A percentile compares a stretch with the other conserved stretches of the same genome.
These are phyloP conservation scores for Rhamnusium bicolor DNA, from an alignment of 2,888 invertebrate species.

Conservation along the genomic window DNA sequence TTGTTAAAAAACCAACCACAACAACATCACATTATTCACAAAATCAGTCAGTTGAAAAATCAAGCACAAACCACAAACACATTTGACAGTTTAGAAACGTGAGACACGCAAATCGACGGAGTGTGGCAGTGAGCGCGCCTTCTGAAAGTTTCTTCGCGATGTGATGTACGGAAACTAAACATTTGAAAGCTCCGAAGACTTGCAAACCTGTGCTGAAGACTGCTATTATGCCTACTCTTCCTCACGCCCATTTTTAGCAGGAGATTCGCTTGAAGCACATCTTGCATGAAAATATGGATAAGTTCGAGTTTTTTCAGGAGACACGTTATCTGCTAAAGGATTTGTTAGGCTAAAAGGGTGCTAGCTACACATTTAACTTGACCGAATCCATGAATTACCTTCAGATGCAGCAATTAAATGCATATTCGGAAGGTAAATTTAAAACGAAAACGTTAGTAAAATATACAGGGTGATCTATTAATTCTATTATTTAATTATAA, in stretches of 20 bases:
- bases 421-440: too few relatives aligned
- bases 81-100: conserved; percentile 12
- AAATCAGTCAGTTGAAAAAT: conserved; percentile 5
- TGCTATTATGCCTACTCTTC: conserved; percentile 24
- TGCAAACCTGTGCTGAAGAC: conserved; percentile 19
- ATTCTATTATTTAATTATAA: too few relatives aligned
- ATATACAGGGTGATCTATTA: too few relatives aligned
- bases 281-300: not conserved
- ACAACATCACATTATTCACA: conserved; percentile 18
- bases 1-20: conserved; percentile 6
- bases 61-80: not conserved
- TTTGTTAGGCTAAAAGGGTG: too few relatives aligned
- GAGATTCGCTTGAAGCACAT: not conserved
- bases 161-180: conserved; percentile 34
- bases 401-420: too few relatives aligned
- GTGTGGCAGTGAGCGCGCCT: conserved; percentile 18
- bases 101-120: not conserved
- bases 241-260: conserved; percentile 21
- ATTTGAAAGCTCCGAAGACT: conserved; percentile 26
- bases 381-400: too few relatives aligned
- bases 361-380: not conserved
- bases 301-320: not conserved
- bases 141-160: conserved; percentile 24
- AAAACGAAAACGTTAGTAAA: too few relatives aligned
- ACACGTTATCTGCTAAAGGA: not conserved